These are phyloP conservation scores for Pilophorus perplexus DNA, from an alignment of 2,888 invertebrate genomes.

Conservation along the genomic window DNA sequence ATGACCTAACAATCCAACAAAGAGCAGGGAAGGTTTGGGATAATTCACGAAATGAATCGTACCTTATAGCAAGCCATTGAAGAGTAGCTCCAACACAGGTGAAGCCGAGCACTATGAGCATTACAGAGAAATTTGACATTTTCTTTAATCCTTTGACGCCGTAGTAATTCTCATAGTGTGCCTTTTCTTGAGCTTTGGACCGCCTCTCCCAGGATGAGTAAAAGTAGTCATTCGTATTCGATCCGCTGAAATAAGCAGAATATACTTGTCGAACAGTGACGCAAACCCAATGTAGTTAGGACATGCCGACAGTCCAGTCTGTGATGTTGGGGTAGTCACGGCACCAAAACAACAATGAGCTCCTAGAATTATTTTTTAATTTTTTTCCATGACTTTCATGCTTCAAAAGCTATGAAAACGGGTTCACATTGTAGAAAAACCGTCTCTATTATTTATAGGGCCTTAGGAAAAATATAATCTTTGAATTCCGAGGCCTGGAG, in stretches of 20 bases:
- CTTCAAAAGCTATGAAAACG: too few species aligned
- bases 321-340: too few species aligned
- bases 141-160: conserved; percentile 54
- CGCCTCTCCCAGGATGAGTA: conserved; percentile 30
- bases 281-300: neutral
- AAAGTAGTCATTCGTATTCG: conserved; percentile 14
- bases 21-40: too few species aligned
- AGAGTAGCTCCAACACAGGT: conserved; percentile 60
- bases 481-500: too few species aligned
- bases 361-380: too few species aligned
- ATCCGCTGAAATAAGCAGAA: neutral
- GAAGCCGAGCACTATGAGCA: conserved; percentile 59
- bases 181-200: neutral
- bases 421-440: too few species aligned
- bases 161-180: conserved; percentile 5
- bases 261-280: too few species aligned
- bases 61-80: conserved; percentile 64
- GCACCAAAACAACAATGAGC: too few species aligned
- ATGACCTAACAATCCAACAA: too few species aligned
- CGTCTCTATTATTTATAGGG: too few species aligned
- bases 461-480: too few species aligned
- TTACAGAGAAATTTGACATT: conserved; percentile 63
- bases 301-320: conserved; percentile 6
- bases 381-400: too few species aligned
- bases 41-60: conserved; percentile 42